Evolutionary conservation across 2,797 vertebrate genomes (phyloP).

Genomic region (Cyprinella venusta): DNA sequence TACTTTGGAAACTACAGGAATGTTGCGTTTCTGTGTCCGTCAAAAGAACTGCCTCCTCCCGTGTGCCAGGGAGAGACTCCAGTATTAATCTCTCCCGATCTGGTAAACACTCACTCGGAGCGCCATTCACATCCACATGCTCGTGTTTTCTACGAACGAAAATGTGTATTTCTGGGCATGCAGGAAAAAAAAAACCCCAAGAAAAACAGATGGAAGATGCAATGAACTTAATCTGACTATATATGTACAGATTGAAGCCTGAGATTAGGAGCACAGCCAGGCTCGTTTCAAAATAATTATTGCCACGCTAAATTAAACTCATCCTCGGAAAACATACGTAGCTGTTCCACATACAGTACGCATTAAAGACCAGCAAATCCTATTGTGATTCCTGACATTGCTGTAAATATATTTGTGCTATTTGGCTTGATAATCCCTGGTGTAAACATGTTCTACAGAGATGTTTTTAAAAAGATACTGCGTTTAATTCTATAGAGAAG

Average conservation of each 20-base stretch:
- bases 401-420: constrained; percentile 45
- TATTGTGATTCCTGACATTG: constrained; percentile 34
- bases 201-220: constrained; percentile 80
- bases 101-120: constrained; percentile 67
- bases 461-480: constrained; percentile 37
- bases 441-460: constrained; percentile 54
- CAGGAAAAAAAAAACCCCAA: constrained; percentile 56
- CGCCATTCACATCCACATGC: constrained; percentile 65
- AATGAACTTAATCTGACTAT: constrained; percentile 80
- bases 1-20: constrained; percentile 69
- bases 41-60: constrained; percentile 57
- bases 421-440: constrained; percentile 28
- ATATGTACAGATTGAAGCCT: constrained; percentile 77
- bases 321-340: constrained; percentile 76
- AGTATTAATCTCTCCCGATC: constrained; percentile 69
- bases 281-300: constrained; percentile 80
- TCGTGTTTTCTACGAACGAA: constrained; percentile 70
- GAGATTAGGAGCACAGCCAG: constrained; percentile 77
- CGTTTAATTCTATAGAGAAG: neutral
- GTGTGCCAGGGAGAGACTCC: constrained; percentile 62
- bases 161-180: constrained; percentile 78
- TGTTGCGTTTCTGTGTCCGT: constrained; percentile 62
- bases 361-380: constrained; percentile 60
- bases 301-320: constrained; percentile 78
- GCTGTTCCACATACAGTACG: constrained; percentile 61